Evolutionary conservation across 2,113 vertebrate genomes (phyloP).

Genomic region (Strigops habroptila): DNA sequence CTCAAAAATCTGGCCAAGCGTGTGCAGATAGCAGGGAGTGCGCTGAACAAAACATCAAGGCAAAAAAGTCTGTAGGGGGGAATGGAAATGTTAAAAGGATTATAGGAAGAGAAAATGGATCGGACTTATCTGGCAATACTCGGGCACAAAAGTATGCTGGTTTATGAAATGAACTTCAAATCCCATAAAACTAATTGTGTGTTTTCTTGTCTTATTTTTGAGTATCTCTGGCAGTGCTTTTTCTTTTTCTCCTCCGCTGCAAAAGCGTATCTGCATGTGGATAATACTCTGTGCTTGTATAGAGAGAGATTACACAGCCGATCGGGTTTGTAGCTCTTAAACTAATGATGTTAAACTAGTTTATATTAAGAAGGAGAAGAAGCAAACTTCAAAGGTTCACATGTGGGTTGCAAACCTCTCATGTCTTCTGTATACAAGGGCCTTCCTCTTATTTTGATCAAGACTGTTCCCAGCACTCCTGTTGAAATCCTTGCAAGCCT

Average conservation of each 20-base stretch:
- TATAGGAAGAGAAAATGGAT: conserved; percentile 30
- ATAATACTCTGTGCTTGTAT: neutral
- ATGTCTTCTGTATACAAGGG: conserved; percentile 61
- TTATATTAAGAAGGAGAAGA: neutral
- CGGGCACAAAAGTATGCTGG: conserved; percentile 6
- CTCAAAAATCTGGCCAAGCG: conserved; percentile 40
- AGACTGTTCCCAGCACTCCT: conserved; percentile 62
- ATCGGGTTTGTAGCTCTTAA: conserved; percentile 3
- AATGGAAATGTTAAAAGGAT: conserved; percentile 36
- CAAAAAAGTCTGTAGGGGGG: neutral
- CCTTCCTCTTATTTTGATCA: conserved; percentile 71
- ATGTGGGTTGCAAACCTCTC: conserved; percentile 65
- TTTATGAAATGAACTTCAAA: conserved; percentile 56
- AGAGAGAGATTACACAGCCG: neutral
- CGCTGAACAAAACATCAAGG: conserved; percentile 50
- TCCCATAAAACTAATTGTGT: conserved; percentile 10
- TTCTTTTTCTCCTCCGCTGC: neutral
- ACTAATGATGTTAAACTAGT: conserved; percentile 54
- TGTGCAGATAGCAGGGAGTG: conserved; percentile 50
- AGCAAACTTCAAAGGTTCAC: conserved; percentile 63
- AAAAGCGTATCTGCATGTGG: neutral
- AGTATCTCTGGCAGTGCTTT: conserved; percentile 1
- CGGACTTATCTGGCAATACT: conserved; percentile 25
- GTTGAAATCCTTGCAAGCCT: conserved; percentile 44
- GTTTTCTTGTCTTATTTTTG: conserved; percentile 32